Base-by-base conservation (phyloP, 2,797 vertebrate species). In the Amniataba percoides region DNA sequence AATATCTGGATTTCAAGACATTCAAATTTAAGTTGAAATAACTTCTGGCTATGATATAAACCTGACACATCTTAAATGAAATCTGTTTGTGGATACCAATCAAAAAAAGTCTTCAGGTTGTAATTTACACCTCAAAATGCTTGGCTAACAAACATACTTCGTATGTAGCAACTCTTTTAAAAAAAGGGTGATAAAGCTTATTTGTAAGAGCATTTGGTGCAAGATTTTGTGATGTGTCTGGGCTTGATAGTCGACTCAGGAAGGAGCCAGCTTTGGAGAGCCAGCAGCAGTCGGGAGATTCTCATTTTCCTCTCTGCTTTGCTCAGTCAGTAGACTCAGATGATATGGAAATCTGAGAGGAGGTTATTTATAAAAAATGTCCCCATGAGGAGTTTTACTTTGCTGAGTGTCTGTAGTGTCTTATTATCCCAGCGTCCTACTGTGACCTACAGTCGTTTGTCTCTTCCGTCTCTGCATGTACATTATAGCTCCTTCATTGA, bases 291-390 rank as follows among this genome's bases (percentile, higher is more conserved):
- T 66, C 34, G 3, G n/a, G 18, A 65, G 25, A 68, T 16, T 5
- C 27, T 57, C n/a, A 18, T 45, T 49, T 60, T 51, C 56, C 15
- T 31, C 15, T 43, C 13, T 49, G 15, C n/a, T 25, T 31, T 13
- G 39, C 62, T 63, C 65, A 39, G 46, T 40, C 70, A 57, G 27
- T 21, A 57, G 52, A 31, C 19, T 52, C 63, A 27, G 31, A 4
- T 74, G 59, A 77, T 74, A 40, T 48, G 66, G 46, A 58, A 56
- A 67, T 66, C 42, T 18, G 45, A 65, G 65, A 46, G 46, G 43
- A 64, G 46, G n/a, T 45, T 68, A 62, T 59, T 78, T 63, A 77
- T 80, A 48, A 52, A 80, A 36, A 57, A 71, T 15, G 27, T 56
- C 34, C 42, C 27, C n/a, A 0, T 10, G 58, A 62, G 31, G 31